Evolutionary conservation across 2,113 vertebrate species (phyloP), one percentile per base, ranked within the genome.

Genomic region (Phocoena sinus): DNA sequence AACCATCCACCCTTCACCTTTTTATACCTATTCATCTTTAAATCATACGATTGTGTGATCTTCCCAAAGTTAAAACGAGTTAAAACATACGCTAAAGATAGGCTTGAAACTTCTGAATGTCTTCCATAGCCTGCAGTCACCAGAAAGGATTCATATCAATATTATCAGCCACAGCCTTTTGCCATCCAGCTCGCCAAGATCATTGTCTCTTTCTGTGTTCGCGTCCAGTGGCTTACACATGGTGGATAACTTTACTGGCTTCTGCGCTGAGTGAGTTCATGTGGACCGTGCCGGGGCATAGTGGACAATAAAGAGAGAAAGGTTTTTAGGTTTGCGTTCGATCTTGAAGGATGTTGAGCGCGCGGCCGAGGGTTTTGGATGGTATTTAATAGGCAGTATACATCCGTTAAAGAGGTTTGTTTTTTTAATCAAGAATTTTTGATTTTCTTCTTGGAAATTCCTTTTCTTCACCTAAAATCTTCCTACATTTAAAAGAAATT

Each of bases 381-480:
- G 87, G 90, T 89, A 95, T 82, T 89, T 65, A 87, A 1, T 41
- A 73, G 65, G 20, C 65, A 80, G 10, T 50, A 44, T 84, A 38
- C 71, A 26, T 77, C 18, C 58, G 10, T 88, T 87, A 41, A 82
- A 67, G 23, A 15, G 9, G 26, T 63, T 73, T 23, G 21, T 68
- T 74, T 68, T 58, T 65, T 21, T 20, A 76, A 60, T 73, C 21
- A 47, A 47, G n/a, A 67, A 4, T 58, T 47, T 70, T 47, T 79
- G 14, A 18, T 74, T 95, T 89, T 94, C 73, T 88, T 88, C 58
- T 89, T 65, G 12, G 50, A 80, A 63, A 84, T 95, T 71, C 9
- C n/a, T 93, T 87, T 92, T 56, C 44, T 96, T 82, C 76, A 28
- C 21, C 73, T 86, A 82, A 95, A 94, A 74, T 89, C 71, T 67